Evolutionary conservation across 2,888 invertebrate species (phyloP), one percentile per base, ranked within the genome.

Genomic region (Stenodera caucasica): DNA sequence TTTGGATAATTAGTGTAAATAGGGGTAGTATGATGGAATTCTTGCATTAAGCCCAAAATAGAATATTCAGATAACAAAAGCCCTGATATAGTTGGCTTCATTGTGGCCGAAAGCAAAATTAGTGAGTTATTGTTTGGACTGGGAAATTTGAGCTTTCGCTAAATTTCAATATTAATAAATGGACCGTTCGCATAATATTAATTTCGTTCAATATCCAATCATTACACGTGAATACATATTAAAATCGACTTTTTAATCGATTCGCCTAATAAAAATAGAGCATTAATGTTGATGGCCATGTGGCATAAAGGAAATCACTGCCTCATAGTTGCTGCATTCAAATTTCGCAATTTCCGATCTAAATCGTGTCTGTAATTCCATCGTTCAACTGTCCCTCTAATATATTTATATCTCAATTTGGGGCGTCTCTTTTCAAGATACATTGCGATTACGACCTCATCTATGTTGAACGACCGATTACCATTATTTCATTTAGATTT

Each of bases 311-410:
- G 76, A 78, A 78, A 78, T 78, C 77, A 74, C 72, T 72, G 71
- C 72, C 73, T 74, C 49, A 56, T 14, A 30, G 70, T 72, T 70
- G 73, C 74, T 75, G 75, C 77, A 79, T 77, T 78, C 77, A 76
- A 78, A 78, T 78, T 78, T 79, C 72, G 75, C 77, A 79, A 79
- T 79, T 79, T 79, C 79, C 79, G 74, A 75, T 77, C 68, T 71
- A 74, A 77, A 75, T 75, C 77, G 78, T 77, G 76, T 73, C 67
- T 70, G 72, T 75, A 77, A 77, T 77, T 77, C 71, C 70, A 71
- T 68, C 73, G 71, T 68, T 74, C 75, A 76, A 78, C 73, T 77
- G 72, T 75, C 69, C 71, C 74, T 12, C 21, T 77, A 76, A 78
- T 75, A 75, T 77, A 77, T 77, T 78, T 78, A 78, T 72, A 72